Evolutionary conservation across 2,888 invertebrate species (phyloP), one percentile per base, ranked within the genome.

Genomic region (Melanotus villosus): DNA sequence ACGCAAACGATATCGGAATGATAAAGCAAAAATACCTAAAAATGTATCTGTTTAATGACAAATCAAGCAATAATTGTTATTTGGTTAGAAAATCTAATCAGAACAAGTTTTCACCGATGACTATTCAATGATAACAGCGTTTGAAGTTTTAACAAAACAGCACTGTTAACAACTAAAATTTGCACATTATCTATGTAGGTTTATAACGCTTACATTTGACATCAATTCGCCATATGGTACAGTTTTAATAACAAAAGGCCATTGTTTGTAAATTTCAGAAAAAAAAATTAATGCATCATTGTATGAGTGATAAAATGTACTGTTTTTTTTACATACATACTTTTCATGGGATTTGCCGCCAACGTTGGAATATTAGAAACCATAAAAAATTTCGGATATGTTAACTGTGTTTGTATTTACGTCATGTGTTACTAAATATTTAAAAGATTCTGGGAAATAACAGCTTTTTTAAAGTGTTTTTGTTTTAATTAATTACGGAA

Each of bases 61-160:
- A 47, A 47, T 23, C 1, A 10, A 18, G n/a, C n/a, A 38, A 47
- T 47, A 47, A 5, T 23, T 6, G n/a, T 47, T 47, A 14, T 47
- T 47, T 47, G 23, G 18, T 23, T 47, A 26, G 23, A 23, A 47
- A 47, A 47, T 47, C 47, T 47, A 47, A 26, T 47, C 23, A 23
- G 12, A 32, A 32, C 16, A 16, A 1, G n/a, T 23, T 47, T 47
- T 47, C 47, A 23, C 4, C 9, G 21, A 19, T 19, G 41, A 45
- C 1, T 18, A 18, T 19, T 43, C n/a, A n/a, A 9, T 43, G 18
- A 43, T 43, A 19, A 18, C 45, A 45, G 3, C 9, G 16, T n/a
- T n/a, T n/a, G n/a, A n/a, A n/a, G n/a, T n/a, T n/a, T n/a, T n/a
- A n/a, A n/a, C n/a, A n/a, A n/a, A 26, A 7, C 26, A 7, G 7